A percentile compares a stretch with the other conserved stretches of the same genome.
Evolutionary conservation across 2,797 vertebrate genomes (phyloP).

Genomic region (Muraenolepis orangiensis): DNA sequence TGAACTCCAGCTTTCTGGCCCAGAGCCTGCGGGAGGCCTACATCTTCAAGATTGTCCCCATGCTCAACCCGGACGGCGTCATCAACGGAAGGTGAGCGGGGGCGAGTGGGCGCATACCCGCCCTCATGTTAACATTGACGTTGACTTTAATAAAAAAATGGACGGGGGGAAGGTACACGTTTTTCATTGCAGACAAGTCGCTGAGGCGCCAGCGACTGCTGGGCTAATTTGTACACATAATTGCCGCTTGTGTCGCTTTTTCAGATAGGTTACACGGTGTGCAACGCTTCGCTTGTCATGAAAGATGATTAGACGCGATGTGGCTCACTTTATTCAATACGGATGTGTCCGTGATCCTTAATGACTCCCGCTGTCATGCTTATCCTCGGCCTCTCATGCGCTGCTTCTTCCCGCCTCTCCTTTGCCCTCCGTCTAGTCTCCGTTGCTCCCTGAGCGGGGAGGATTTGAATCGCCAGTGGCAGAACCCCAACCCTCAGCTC

Average conservation of each 20-base stretch:
- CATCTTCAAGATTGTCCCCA: conserved; percentile 98
- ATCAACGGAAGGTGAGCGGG: conserved; percentile 94
- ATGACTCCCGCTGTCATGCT: background rate
- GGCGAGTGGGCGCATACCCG: background rate
- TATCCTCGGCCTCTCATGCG: conserved; percentile 23
- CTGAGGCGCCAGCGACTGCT: background rate
- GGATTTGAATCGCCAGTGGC: conserved; percentile 98
- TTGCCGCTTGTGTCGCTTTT: background rate
- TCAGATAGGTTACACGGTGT: background rate
- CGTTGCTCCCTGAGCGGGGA: conserved; percentile 98
- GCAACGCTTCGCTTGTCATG: background rate
- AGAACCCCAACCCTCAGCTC: conserved; percentile 88
- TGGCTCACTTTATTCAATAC: background rate
- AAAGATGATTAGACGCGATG: background rate
- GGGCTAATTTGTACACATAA: background rate
- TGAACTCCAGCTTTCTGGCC: conserved; percentile 84
- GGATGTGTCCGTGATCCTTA: background rate
- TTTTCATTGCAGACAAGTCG: background rate
- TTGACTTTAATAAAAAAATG: background rate
- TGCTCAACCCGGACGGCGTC: conserved; percentile 98
- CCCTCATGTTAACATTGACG: background rate
- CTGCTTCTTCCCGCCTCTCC: conserved; percentile 25
- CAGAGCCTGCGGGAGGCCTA: conserved; percentile 89
- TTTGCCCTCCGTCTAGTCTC: conserved; percentile 76
- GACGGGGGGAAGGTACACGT: background rate